Conservation (phyloP, 2,888 invertebrate genomes). For the Siphonodentalium dalli region DNA sequence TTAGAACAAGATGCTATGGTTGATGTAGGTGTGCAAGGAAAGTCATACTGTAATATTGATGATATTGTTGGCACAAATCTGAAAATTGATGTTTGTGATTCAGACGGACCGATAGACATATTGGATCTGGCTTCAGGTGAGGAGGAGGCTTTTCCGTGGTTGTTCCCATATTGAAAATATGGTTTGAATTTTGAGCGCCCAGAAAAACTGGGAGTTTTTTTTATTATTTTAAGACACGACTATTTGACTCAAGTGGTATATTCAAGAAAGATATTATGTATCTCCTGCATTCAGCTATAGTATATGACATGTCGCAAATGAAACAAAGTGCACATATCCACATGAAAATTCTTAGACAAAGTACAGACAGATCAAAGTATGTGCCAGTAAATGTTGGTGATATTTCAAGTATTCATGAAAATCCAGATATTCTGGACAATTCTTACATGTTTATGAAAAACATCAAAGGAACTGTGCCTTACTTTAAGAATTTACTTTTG, state of each 20-base stretch:
- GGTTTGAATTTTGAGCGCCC: background rate
- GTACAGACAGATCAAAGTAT: background rate
- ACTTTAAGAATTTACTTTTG: constrained; percentile 6
- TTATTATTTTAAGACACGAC: background rate
- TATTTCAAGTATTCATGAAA: background rate
- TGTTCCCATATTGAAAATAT: constrained; percentile 3
- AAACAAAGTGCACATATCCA: constrained; percentile 4
- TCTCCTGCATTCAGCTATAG: constrained; percentile 4
- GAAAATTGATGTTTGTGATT: too few relatives aligned
- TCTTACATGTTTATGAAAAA: constrained; percentile 16
- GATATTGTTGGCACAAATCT: too few relatives aligned
- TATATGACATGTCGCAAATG: background rate
- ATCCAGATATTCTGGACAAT: constrained; percentile 3
- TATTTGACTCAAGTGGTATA: constrained; percentile 1
- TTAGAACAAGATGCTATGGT: too few relatives aligned
- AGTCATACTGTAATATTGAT: too few relatives aligned
- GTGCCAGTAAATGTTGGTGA: background rate
- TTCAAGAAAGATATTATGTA: constrained; percentile 6
- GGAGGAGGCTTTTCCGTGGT: constrained; percentile 10
- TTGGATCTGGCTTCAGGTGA: constrained; percentile 5
- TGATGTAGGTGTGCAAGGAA: too few relatives aligned
- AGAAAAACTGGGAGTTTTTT: background rate
- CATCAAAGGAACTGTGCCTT: constrained; percentile 12
- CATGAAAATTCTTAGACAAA: constrained; percentile 3
- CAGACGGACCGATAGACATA: constrained; percentile 18